Conservation (phyloP, 2,888 invertebrate species). For the Yponomeuta sedellus region DNA sequence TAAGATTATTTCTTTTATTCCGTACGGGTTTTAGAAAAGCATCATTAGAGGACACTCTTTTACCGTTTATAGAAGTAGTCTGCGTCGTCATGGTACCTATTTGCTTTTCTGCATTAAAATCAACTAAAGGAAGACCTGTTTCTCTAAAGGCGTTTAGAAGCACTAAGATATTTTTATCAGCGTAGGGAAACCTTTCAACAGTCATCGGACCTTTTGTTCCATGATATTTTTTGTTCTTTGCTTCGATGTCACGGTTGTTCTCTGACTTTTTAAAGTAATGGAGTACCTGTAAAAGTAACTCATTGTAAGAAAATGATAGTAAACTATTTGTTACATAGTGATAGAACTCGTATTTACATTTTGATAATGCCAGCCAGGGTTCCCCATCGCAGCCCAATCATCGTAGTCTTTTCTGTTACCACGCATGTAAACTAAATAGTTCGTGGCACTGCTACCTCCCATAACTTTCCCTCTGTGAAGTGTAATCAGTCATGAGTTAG, state of each 20-base stretch:
- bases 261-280: constrained; percentile 82
- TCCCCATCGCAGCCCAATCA: constrained; percentile 79
- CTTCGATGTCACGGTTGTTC: constrained; percentile 70
- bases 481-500: background rate
- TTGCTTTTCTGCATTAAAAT: constrained; percentile 73
- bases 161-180: constrained; percentile 72
- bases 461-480: constrained; percentile 76
- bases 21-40: constrained; percentile 81
- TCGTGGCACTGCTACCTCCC: constrained; percentile 81
- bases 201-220: constrained; percentile 75
- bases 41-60: constrained; percentile 76
- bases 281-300: constrained; percentile 58
- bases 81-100: constrained; percentile 79
- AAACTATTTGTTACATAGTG: background rate
- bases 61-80: constrained; percentile 75
- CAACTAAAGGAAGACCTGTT: constrained; percentile 72
- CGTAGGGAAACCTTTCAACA: constrained; percentile 77
- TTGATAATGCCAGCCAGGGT: constrained; percentile 77
- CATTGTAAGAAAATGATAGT: background rate
- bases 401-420: constrained; percentile 80
- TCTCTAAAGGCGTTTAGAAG: constrained; percentile 77
- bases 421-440: constrained; percentile 80
- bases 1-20: constrained; percentile 61
- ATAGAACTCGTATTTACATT: constrained; percentile 46
- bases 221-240: constrained; percentile 70